Evolutionary conservation across 2,797 vertebrate genomes (phyloP).

Genomic region (Enteromius paludinosus): DNA sequence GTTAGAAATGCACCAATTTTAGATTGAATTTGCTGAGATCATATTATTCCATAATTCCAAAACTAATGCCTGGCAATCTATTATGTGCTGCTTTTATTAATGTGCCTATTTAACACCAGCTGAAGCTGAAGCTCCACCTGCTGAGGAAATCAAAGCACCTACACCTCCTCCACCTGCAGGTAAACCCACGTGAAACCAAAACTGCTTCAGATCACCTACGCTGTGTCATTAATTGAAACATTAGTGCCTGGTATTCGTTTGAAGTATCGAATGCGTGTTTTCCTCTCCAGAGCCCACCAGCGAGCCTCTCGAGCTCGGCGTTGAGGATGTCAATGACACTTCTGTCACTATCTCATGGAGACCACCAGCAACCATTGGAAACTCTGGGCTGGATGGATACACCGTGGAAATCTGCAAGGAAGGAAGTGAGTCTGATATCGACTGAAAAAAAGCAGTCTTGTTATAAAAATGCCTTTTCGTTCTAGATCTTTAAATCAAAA

Average conservation of each 20-base stretch:
- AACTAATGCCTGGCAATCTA: conserved; percentile 44
- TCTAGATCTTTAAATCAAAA: neutral
- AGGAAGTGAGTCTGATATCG: conserved; percentile 84
- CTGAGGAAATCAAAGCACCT: conserved; percentile 75
- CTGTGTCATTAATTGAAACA: neutral
- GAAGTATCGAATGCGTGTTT: neutral
- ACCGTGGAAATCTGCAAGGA: conserved; percentile 88
- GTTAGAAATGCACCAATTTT: neutral
- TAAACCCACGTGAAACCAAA: conserved; percentile 58
- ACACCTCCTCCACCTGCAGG: conserved; percentile 78
- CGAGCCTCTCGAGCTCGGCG: conserved; percentile 80
- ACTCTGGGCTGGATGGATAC: conserved; percentile 88
- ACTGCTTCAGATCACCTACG: neutral
- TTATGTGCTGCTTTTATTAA: conserved; percentile 54
- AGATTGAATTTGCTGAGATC: neutral
- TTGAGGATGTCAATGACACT: conserved; percentile 90
- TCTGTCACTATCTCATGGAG: conserved; percentile 90
- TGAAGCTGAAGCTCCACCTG: conserved; percentile 72
- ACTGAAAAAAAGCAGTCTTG: neutral
- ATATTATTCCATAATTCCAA: neutral
- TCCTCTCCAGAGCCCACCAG: conserved; percentile 85
- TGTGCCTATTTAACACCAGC: conserved; percentile 71
- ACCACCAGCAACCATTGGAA: conserved; percentile 83
- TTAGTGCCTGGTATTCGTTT: neutral
- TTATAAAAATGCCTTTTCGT: neutral